Conservation (phyloP, 2,113 vertebrate genomes). For the Apteryx owenii region DNA sequence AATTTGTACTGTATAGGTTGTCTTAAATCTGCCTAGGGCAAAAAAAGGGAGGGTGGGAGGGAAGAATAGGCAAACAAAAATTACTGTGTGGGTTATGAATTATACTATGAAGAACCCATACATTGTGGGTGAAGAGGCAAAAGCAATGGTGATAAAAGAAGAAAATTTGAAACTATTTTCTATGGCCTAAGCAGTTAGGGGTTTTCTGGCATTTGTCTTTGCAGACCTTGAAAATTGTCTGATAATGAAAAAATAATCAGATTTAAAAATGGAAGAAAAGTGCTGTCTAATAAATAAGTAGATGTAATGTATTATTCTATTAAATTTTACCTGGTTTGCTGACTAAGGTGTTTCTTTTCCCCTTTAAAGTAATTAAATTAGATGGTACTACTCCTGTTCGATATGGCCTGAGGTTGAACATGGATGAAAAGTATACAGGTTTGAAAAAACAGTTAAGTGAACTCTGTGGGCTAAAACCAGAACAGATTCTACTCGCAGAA, state of each 20-base stretch:
- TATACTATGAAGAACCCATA: background rate
- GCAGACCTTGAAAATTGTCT: background rate
- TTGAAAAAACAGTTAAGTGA: constrained; percentile 96
- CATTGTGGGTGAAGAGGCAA: background rate
- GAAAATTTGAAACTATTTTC: background rate
- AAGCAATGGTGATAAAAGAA: background rate
- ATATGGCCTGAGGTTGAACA: constrained; percentile 92
- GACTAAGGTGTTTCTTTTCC: constrained; percentile 13
- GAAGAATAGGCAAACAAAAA: background rate
- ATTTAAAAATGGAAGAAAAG: background rate
- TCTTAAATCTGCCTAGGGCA: background rate
- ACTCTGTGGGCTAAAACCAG: constrained; percentile 92
- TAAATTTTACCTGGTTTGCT: background rate
- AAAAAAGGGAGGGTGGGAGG: background rate
- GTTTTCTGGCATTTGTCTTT: background rate
- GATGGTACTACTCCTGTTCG: constrained; percentile 94
- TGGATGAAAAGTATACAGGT: constrained; percentile 98
- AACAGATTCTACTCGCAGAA: constrained; percentile 96
- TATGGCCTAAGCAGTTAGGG: background rate
- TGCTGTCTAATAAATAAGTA: background rate
- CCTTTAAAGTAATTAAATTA: constrained; percentile 89
- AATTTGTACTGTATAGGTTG: background rate
- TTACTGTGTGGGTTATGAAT: background rate
- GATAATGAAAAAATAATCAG: background rate
- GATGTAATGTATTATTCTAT: background rate